Base-by-base conservation (phyloP, 1,140 invertebrate species). In the Anastatus disparis region DNA sequence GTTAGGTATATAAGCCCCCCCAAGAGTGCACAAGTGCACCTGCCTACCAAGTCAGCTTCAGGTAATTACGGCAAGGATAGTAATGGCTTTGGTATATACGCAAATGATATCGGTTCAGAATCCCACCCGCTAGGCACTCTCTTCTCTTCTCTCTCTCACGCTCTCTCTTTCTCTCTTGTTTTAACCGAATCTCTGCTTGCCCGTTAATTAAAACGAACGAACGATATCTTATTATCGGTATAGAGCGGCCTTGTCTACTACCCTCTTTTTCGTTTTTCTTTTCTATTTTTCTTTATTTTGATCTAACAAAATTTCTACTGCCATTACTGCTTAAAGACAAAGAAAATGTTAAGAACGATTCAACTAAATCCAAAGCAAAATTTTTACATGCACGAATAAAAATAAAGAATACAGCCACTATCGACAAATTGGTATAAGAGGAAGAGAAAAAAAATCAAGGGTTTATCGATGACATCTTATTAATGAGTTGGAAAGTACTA, bases 191-290 rank as follows among this genome's bases (percentile, higher is more conserved):
- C 63, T 66, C 27, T n/a, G 46, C 15, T 22, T n/a, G n/a, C n/a
- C 62, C 70, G 70, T 71, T 71, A 71, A 71, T 71, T 71, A 71
- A n/a, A 71, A 65, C 53, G 53, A n/a, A n/a, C 35, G 24, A 15
- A 17, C 53, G 62, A 61, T 71, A 71, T 71, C 70, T 71, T 66
- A 66, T 65, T 66, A 71, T 58, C 69, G 38, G 31, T 17, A 1
- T 20, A 3, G 44, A 27, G 29, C 24, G n/a, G n/a, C n/a, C n/a
- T n/a, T n/a, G n/a, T n/a, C n/a, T n/a, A n/a, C n/a, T n/a, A n/a
- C n/a, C n/a, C n/a, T n/a, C n/a, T n/a, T n/a, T n/a, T n/a, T n/a
- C n/a, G n/a, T n/a, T n/a, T n/a, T n/a, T n/a, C n/a, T n/a, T n/a
- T n/a, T n/a, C n/a, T n/a, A 24, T 63, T 31, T 58, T 58, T 38